Conservation (phyloP, 2,888 invertebrate species). For the Galerucella calmariensis region DNA sequence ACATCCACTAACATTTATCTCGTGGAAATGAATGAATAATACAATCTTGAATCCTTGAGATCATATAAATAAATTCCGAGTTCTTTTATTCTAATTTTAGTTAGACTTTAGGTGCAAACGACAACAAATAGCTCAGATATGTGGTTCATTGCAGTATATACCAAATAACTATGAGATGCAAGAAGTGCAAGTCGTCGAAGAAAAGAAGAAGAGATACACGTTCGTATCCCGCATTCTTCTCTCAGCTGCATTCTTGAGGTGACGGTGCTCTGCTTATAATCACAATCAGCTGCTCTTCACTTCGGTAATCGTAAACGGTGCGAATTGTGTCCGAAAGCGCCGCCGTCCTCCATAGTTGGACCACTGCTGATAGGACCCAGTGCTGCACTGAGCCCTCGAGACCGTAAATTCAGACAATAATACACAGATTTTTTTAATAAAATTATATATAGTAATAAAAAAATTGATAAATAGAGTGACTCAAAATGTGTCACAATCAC, state of each 20-base stretch:
- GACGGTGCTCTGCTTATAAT: conserved; percentile 37
- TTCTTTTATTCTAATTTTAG: background rate
- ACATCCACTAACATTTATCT: no score
- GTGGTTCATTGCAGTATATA: conserved; percentile 1
- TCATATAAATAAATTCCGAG: no score
- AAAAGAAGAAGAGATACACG: conserved; percentile 14
- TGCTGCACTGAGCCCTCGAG: background rate
- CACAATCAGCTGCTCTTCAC: conserved; percentile 33
- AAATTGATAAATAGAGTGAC: background rate
- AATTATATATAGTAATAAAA: background rate
- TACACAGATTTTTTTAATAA: no score
- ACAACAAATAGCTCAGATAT: background rate
- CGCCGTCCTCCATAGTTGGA: conserved; percentile 11
- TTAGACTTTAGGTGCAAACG: conserved; percentile 3
- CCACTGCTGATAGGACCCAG: conserved; percentile 5
- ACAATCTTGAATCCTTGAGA: no score
- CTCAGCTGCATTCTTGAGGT: conserved; percentile 28
- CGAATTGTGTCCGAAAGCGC: conserved; percentile 20
- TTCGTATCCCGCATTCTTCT: conserved; percentile 31
- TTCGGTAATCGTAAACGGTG: conserved; percentile 22
- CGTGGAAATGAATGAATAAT: no score
- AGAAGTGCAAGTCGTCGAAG: conserved; percentile 20
- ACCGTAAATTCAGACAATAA: no score
- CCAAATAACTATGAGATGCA: conserved; percentile 19
- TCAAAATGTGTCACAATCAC: no score